Percentiles rank a stretch among this genome's conserved stretches.
phyloP scores from a whole-genome alignment of 2,888 invertebrate genomes.

The Diploptera punctata region DNA sequence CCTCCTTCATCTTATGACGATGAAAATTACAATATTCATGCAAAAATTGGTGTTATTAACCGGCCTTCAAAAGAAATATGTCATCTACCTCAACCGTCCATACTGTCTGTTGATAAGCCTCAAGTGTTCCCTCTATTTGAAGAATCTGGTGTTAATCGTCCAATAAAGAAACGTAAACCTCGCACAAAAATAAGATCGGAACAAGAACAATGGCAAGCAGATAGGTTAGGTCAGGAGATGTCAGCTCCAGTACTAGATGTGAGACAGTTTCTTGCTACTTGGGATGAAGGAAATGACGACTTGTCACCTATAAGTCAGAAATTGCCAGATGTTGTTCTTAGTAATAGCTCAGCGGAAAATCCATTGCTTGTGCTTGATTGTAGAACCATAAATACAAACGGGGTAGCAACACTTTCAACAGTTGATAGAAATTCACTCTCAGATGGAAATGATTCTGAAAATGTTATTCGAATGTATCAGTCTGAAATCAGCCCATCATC shows the following conservation, averaged over 20 bases:
- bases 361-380: slow-evolving; percentile 48
- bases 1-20: not conserved
- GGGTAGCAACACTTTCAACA: slow-evolving; percentile 10
- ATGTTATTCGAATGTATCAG: slow-evolving; percentile 2
- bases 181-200: not conserved
- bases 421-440: slow-evolving; percentile 17
- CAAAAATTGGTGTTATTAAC: not conserved
- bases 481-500: not conserved
- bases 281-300: slow-evolving; percentile 55
- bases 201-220: not conserved
- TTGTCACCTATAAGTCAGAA: slow-evolving; percentile 47
- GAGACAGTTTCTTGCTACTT: slow-evolving; percentile 54
- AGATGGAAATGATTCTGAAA: not conserved
- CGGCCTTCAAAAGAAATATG: not conserved
- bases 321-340: slow-evolving; percentile 46
- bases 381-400: not conserved
- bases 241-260: slow-evolving; percentile 50
- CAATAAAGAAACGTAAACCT: slow-evolving; percentile 18
- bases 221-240: not conserved
- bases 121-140: not conserved
- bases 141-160: not conserved
- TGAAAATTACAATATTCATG: not conserved
- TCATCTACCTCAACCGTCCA: not conserved
- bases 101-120: not conserved
- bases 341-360: slow-evolving; percentile 42